Percentiles rank a stretch among this genome's conserved stretches.
phyloP scores from a whole-genome alignment of 2,888 invertebrate genomes.

The Athrips mouffetella region DNA sequence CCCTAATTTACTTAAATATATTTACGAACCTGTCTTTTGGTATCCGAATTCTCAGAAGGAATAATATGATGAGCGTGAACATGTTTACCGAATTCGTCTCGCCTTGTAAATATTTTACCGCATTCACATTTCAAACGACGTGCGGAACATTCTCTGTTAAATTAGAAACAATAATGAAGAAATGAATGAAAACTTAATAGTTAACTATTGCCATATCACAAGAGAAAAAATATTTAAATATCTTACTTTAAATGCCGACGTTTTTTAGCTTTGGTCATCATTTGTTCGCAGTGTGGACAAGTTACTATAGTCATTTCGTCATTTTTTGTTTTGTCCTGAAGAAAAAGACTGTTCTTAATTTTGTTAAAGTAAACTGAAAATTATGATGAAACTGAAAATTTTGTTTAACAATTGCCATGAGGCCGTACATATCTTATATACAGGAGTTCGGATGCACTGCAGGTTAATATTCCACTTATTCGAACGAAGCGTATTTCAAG shows the following conservation, averaged over 20 bases:
- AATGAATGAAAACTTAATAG: background rate
- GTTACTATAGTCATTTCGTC: slow-evolving; percentile 16
- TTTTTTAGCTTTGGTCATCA: slow-evolving; percentile 34
- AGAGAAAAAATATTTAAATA: background rate
- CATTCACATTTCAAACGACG: slow-evolving; percentile 44
- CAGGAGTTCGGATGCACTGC: no score
- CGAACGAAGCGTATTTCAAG: no score
- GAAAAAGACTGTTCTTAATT: no score
- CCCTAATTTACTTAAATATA: no score
- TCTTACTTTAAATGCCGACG: slow-evolving; percentile 43
- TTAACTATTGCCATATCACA: background rate
- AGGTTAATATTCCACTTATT: no score
- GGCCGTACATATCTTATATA: no score
- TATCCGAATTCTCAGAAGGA: background rate
- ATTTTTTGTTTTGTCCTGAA: background rate
- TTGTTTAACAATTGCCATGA: no score
- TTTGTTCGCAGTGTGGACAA: slow-evolving; percentile 38
- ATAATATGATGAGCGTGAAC: slow-evolving; percentile 15
- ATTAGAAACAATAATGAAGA: background rate
- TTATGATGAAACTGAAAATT: no score
- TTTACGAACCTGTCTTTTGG: background rate
- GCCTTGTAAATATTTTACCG: slow-evolving; percentile 38
- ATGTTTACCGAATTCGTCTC: slow-evolving; percentile 38
- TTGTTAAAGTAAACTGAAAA: no score
- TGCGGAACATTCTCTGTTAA: slow-evolving; percentile 39